Evolutionary conservation across 2,113 vertebrate genomes (phyloP), one percentile per base, ranked within the genome.

Genomic region (Carassius gibelio): DNA sequence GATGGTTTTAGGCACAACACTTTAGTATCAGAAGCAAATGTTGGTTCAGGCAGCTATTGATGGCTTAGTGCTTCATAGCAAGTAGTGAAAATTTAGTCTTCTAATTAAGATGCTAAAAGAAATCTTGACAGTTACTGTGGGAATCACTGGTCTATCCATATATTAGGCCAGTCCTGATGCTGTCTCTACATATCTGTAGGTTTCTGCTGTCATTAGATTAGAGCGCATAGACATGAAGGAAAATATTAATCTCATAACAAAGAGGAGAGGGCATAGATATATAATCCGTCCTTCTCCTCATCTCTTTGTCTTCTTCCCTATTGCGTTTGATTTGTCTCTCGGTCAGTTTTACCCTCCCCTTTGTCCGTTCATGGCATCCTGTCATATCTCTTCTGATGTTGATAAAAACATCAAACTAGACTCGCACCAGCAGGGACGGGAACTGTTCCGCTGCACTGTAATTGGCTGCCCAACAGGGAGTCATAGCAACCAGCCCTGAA

Each of bases 401-500:
- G 90, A 94, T 94, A 88, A 89, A 93, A 92, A 93, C 93, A 93
- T 94, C 91, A 94, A 93, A 93, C 93, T 90, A 81, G 86, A 81
- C 69, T 75, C 55, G 85, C 87, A 86, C 64, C 78, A 84, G 55
- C 86, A 92, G 87, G 88, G 91, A 91, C 86, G 48, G 89, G 89
- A 86, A 90, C 83, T 86, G 89, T 92, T 87, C 87, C 89, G 89
- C 88, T 88, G 52, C 38, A 36, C 90, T 90, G 88, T 92, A 92
- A 94, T 92, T 94, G 91, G 93, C 85, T 88, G 88, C 90, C 88
- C 86, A 90, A 85, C 87, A 83, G 90, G 88, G 85, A 83, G 85
- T 69, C 69, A 76, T 71, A 83, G 64, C 77, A 87, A 76, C 75
- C 13, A 64, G 26, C 38, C 30, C 59, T 64, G 82, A 79, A 76